Conservation (phyloP, 2,888 invertebrate species). For the Netelia fuscicornis region DNA sequence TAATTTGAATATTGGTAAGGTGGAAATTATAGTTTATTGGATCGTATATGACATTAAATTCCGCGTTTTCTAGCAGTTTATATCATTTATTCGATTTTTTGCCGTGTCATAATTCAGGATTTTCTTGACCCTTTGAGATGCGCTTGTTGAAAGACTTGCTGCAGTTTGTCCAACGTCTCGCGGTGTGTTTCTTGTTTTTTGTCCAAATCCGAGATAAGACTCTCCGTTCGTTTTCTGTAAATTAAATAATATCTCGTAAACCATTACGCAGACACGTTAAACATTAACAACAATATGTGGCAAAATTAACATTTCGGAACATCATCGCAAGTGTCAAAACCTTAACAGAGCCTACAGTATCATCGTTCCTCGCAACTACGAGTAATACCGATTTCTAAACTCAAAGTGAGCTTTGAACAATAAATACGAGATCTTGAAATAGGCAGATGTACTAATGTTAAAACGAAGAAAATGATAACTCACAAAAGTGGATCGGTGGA, state of each 20-base stretch:
- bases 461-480: too few species aligned
- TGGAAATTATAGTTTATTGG: too few species aligned
- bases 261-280: neutral
- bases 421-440: too few species aligned
- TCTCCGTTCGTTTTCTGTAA: slow-evolving; percentile 91
- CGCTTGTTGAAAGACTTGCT: slow-evolving; percentile 88
- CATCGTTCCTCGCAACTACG: too few species aligned
- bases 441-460: too few species aligned
- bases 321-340: too few species aligned
- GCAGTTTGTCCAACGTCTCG: slow-evolving; percentile 88
- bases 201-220: slow-evolving; percentile 89
- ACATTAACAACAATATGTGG: neutral
- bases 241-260: slow-evolving; percentile 52
- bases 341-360: too few species aligned
- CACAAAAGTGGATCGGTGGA: too few species aligned
- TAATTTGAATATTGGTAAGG: too few species aligned
- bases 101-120: neutral
- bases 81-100: slow-evolving; percentile 1
- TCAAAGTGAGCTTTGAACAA: too few species aligned
- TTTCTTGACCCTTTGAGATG: slow-evolving; percentile 86
- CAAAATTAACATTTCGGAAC: neutral
- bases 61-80: neutral
- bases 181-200: slow-evolving; percentile 91
- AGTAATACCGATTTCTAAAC: too few species aligned
- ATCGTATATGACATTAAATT: neutral